Base-by-base conservation (phyloP, 2,113 vertebrate genomes). In the Hippolais icterina region DNA sequence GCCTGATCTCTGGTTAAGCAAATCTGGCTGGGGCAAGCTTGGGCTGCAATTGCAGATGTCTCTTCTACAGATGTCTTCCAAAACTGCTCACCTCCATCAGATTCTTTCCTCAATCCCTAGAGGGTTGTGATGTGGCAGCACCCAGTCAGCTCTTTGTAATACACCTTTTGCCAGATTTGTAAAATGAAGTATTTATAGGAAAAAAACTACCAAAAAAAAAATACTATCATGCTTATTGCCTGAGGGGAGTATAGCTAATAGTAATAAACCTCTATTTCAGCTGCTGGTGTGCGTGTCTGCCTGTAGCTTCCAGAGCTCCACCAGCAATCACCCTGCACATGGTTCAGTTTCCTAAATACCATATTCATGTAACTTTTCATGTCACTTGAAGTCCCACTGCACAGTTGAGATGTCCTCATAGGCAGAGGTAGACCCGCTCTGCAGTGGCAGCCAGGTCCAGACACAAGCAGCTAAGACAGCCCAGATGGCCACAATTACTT, bases 1-100 rank as follows among this genome's bases (percentile, higher is more conserved):
- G 20, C 10, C 15, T 64, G 15, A 60, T 52, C 21, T 84, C 50
- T 83, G 19, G 19, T 49, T 79, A 75, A 53, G 24, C 13, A 37
- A 37, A 52, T 13, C 22, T 54, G 27, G 3, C 24, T 46, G 33
- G 1, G 4, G 3, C 7, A 11, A 44, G 3, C 6, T 74, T 0
- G 1, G 47, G 27, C 5, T 83, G 47, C 13, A 75, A 20, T 57
- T 85, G 27, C 16, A 77, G 27, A 5, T 33, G 22, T 28, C 22
- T 52, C 18, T 69, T 39, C 71, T 74, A 42, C 9, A 47, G 6
- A 11, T 47, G 4, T 16, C 4, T 92, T 85, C 47, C 47, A 66
- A 64, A n/a, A 49, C 24, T 22, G 15, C 24, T 87, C n/a, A n/a
- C 5, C 17, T 74, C 18, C 10, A 41, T 7, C 3, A 17, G 3